phyloP scores from a whole-genome alignment of 2,888 invertebrate species.

The Meiosimyza platycephala region DNA sequence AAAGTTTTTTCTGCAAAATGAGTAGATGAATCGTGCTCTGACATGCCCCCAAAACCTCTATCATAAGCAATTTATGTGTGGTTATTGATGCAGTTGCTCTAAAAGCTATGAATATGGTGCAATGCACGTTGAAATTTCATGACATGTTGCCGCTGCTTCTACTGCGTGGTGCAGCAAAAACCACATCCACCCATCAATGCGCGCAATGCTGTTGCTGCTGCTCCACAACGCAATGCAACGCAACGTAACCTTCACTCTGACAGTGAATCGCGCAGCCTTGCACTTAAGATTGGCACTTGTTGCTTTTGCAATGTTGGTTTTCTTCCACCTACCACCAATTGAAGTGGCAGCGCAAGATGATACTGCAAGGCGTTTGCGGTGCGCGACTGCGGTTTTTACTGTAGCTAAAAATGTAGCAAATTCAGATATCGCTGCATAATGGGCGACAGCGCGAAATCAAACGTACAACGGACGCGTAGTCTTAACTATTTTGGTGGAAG shows the following conservation, averaged over 20 bases:
- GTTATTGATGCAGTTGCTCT: slow-evolving; percentile 22
- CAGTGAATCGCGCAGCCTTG: slow-evolving; percentile 4
- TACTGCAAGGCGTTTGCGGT: slow-evolving; percentile 22
- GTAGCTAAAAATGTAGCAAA: slow-evolving; percentile 16
- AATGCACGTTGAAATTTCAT: slow-evolving; percentile 26
- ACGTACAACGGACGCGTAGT: slow-evolving; percentile 22
- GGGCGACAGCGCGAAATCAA: slow-evolving; percentile 46
- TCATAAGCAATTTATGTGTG: slow-evolving; percentile 34
- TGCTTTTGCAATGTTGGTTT: background rate
- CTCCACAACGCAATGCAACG: slow-evolving; percentile 16
- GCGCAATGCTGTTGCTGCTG: background rate
- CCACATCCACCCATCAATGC: slow-evolving; percentile 35
- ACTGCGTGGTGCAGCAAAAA: slow-evolving; percentile 8
- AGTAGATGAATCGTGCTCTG: slow-evolving; percentile 39
- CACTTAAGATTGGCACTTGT: slow-evolving; percentile 35
- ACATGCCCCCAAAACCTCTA: slow-evolving; percentile 36
- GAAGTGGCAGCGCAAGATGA: background rate
- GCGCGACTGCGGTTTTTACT: no score
- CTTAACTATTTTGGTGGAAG: slow-evolving; percentile 18
- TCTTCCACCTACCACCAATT: slow-evolving; percentile 32
- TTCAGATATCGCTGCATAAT: slow-evolving; percentile 36
- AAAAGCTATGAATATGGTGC: slow-evolving; percentile 9
- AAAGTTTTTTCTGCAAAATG: background rate
- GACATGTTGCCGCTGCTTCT: background rate
- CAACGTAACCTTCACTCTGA: background rate